These are phyloP conservation scores for Sitta carolinensis DNA, from an alignment of 2,797 vertebrate genomes.

Conservation along the genomic window DNA sequence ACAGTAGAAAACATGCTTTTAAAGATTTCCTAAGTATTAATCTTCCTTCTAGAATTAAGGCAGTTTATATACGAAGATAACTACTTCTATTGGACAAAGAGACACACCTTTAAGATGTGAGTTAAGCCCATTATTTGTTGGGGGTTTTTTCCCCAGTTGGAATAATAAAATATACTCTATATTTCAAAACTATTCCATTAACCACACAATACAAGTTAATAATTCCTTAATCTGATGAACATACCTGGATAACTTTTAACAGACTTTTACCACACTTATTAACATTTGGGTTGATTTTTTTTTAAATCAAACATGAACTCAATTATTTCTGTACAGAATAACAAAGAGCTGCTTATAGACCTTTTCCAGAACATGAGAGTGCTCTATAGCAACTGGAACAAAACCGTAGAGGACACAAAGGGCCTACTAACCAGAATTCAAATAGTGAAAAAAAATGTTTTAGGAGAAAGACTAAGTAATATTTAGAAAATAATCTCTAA, in stretches of 20 bases:
- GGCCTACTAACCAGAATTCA: not conserved
- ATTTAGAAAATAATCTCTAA: not conserved
- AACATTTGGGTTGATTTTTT: rapidly evolving
- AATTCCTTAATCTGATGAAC: not conserved
- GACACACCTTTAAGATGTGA: not conserved
- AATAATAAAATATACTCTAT: not conserved
- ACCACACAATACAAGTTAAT: not conserved
- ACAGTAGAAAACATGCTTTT: not conserved
- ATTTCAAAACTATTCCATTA: not conserved
- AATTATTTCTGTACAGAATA: not conserved
- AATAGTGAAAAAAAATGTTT: not conserved
- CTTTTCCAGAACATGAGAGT: not conserved
- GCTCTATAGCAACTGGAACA: not conserved
- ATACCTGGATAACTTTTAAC: not conserved
- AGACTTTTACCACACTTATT: not conserved
- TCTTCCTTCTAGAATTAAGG: not conserved
- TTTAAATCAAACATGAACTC: not conserved
- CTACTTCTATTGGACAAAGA: not conserved
- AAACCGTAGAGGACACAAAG: not conserved
- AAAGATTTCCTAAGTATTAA: not conserved
- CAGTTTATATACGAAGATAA: not conserved
- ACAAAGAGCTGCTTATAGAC: not conserved
- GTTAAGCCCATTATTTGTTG: not conserved
- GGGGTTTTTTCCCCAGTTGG: rapidly evolving
- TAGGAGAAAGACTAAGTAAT: not conserved